Evolutionary conservation across 2,888 invertebrate species (phyloP).

Genomic region (Gastracanthus pulcherrimus): DNA sequence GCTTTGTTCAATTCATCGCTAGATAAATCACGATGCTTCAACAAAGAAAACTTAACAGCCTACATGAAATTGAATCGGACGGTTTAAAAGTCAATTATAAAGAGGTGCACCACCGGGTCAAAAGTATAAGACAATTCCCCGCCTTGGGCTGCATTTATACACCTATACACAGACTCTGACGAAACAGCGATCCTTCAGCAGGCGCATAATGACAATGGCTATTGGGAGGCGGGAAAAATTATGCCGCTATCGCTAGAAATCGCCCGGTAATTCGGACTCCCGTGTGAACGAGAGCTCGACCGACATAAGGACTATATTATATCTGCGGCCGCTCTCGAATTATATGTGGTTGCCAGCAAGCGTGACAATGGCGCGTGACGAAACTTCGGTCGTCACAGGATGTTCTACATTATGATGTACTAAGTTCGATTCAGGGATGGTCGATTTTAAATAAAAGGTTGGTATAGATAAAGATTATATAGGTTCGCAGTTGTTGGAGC

Average conservation of each 20-base stretch:
- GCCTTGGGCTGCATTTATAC: too few relatives aligned
- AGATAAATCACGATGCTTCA: not conserved
- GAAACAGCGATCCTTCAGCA: not conserved
- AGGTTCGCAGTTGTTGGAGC: not conserved
- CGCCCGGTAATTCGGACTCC: constrained; percentile 31
- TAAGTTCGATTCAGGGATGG: not conserved
- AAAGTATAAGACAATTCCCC: constrained; percentile 6
- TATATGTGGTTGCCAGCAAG: not conserved
- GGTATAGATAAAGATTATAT: not conserved
- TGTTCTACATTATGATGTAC: not conserved
- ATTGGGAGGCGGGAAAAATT: constrained; percentile 20
- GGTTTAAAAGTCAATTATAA: constrained; percentile 27
- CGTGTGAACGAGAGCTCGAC: constrained; percentile 26
- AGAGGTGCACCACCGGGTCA: not conserved
- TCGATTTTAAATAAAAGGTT: not conserved
- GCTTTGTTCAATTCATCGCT: too few relatives aligned
- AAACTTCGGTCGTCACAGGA: not conserved
- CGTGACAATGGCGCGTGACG: not conserved
- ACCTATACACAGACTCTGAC: too few relatives aligned
- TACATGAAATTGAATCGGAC: constrained; percentile 26
- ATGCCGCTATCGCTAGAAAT: not conserved
- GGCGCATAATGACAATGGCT: too few relatives aligned
- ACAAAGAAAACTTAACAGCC: not conserved
- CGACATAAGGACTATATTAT: too few relatives aligned
- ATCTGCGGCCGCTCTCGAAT: too few relatives aligned